phyloP scores from a whole-genome alignment of 2,113 vertebrate species.

The Nothocercus nigrocapillus region DNA sequence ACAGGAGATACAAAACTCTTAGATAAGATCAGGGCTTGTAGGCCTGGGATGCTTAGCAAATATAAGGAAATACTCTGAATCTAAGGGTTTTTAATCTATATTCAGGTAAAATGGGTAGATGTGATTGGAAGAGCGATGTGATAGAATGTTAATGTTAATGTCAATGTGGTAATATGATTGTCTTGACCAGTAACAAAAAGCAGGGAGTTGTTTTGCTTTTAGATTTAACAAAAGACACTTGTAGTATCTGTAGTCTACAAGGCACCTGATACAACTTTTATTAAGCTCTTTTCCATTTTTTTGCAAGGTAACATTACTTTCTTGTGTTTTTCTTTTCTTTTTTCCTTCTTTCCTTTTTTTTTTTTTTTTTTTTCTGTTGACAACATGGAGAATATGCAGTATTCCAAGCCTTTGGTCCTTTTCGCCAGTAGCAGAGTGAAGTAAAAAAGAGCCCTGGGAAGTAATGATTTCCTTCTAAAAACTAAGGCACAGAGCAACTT shows the following conservation, averaged over 20 bases:
- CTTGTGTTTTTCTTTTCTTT: neutral
- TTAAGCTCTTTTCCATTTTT: neutral
- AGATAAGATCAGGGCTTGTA: neutral
- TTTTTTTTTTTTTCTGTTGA: neutral
- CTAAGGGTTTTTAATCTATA: neutral
- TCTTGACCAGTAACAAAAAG: neutral
- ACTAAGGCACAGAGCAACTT: neutral
- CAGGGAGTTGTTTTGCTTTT: neutral
- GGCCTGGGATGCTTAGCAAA: neutral
- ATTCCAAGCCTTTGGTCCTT: neutral
- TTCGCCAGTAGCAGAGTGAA: neutral
- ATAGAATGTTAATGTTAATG: neutral
- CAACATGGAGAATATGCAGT: neutral
- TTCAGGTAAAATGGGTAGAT: neutral
- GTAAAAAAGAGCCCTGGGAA: neutral
- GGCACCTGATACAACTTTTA: neutral
- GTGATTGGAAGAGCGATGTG: neutral
- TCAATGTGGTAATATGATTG: neutral
- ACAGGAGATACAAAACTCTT: neutral
- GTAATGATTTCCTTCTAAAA: neutral
- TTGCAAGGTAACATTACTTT: neutral
- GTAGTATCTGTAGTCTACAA: neutral
- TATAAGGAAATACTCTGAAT: neutral
- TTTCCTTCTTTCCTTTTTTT: neutral
- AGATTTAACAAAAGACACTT: neutral